These are phyloP conservation scores for Charadrius vociferus DNA, from an alignment of 2,113 vertebrate species.

Conservation along the genomic window DNA sequence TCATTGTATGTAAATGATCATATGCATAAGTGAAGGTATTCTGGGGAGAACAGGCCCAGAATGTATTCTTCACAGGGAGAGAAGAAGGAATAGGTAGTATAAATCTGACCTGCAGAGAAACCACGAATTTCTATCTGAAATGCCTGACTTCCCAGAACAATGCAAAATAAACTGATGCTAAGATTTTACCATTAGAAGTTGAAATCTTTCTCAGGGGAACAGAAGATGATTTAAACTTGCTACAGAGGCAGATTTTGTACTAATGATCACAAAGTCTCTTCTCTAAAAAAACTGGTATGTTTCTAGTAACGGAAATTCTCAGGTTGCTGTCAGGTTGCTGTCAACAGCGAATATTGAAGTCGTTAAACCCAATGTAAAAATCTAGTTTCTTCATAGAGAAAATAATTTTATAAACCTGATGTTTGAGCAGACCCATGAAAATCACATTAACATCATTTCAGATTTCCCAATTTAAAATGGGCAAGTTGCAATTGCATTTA, in stretches of 20 bases:
- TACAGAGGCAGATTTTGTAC: neutral
- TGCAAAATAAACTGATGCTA: neutral
- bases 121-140: neutral
- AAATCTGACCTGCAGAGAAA: neutral
- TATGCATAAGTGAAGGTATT: neutral
- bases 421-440: neutral
- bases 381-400: neutral
- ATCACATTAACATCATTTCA: neutral
- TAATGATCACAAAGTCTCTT: neutral
- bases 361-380: neutral
- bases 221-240: neutral
- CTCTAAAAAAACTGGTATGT: neutral
- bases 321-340: neutral
- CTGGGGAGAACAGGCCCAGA: neutral
- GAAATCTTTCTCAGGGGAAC: neutral
- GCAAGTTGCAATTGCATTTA: neutral
- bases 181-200: neutral
- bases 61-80: neutral
- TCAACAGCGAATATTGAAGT: neutral
- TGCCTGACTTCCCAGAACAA: neutral
- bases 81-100: neutral
- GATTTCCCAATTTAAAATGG: neutral
- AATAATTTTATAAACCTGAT: neutral
- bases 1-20: slow-evolving; percentile 1
- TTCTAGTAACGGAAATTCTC: neutral